These are phyloP conservation scores for Nothura maculosa DNA, from an alignment of 2,797 vertebrate genomes.

Conservation along the genomic window DNA sequence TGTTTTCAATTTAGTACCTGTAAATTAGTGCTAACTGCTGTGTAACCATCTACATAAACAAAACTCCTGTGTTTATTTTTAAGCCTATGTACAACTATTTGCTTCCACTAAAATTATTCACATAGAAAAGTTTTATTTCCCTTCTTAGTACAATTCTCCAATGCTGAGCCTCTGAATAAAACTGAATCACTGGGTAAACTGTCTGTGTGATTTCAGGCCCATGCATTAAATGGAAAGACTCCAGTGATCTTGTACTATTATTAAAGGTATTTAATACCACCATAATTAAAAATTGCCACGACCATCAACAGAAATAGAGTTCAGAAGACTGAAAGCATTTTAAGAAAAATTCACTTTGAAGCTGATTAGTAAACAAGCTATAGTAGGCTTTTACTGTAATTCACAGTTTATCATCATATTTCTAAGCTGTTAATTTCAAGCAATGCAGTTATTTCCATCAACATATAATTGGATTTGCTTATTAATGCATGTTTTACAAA, in stretches of 20 bases:
- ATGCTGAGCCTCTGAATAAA: constrained; percentile 9
- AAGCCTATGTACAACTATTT: constrained; percentile 30
- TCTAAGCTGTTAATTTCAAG: constrained; percentile 64
- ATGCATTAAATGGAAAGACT: constrained; percentile 7
- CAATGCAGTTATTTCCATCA: constrained; percentile 53
- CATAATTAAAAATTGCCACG: background rate
- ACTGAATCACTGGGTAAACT: background rate
- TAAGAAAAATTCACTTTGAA: constrained; percentile 39
- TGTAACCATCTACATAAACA: constrained; percentile 41
- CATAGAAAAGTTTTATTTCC: background rate
- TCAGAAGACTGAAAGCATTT: constrained; percentile 26
- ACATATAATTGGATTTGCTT: constrained; percentile 68
- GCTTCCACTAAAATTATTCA: constrained; percentile 5
- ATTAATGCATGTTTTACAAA: constrained; percentile 74
- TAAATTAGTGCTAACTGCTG: constrained; percentile 55
- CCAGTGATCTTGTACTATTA: constrained; percentile 4
- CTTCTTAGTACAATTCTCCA: background rate
- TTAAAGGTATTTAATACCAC: background rate
- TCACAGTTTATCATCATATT: constrained; percentile 48
- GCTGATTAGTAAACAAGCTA: constrained; percentile 36
- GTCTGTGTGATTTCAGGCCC: constrained; percentile 10
- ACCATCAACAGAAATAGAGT: background rate
- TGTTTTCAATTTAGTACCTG: constrained; percentile 63
- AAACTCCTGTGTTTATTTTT: constrained; percentile 36
- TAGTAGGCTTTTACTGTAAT: constrained; percentile 28